Conservation (phyloP, 2,797 vertebrate species). For the Myripristis jacobus region DNA sequence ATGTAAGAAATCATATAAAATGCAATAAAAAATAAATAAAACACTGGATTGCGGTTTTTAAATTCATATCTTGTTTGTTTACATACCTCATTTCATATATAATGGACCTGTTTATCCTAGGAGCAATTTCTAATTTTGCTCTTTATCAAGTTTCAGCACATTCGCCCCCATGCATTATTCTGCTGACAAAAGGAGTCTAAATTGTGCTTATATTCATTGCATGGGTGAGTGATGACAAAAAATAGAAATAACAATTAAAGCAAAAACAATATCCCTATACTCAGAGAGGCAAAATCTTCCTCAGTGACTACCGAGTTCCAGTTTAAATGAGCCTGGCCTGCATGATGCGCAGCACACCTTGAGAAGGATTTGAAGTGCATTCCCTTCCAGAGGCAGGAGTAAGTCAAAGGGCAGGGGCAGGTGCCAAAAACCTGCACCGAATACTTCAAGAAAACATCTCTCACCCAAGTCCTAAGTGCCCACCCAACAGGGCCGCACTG, state of each 20-base stretch:
- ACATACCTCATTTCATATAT: too few relatives aligned
- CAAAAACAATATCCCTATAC: conserved; percentile 26
- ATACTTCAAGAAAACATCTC: conserved; percentile 45
- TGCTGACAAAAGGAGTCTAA: too few relatives aligned
- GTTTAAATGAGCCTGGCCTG: conserved; percentile 29
- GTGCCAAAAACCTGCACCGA: conserved; percentile 35
- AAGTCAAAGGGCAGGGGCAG: conserved; percentile 20
- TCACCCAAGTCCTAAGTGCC: conserved; percentile 9
- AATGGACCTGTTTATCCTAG: too few relatives aligned
- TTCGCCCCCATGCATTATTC: too few relatives aligned
- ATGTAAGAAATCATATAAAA: conserved; percentile 14
- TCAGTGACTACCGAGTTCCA: conserved; percentile 42
- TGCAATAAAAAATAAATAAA: too few relatives aligned
- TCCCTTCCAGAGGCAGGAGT: conserved; percentile 32
- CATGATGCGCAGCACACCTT: conserved; percentile 39
- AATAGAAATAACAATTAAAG: conserved; percentile 36
- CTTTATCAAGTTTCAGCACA: too few relatives aligned
- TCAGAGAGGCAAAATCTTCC: conserved; percentile 29
- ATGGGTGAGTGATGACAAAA: conserved; percentile 2
- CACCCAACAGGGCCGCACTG: not conserved
- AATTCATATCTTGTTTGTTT: too few relatives aligned
- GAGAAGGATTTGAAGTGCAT: conserved; percentile 44
- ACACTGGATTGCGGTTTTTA: too few relatives aligned
- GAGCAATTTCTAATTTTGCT: too few relatives aligned
- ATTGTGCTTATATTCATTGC: not conserved